phyloP scores from a whole-genome alignment of 2,797 vertebrate species.

The Phataginus tricuspis region DNA sequence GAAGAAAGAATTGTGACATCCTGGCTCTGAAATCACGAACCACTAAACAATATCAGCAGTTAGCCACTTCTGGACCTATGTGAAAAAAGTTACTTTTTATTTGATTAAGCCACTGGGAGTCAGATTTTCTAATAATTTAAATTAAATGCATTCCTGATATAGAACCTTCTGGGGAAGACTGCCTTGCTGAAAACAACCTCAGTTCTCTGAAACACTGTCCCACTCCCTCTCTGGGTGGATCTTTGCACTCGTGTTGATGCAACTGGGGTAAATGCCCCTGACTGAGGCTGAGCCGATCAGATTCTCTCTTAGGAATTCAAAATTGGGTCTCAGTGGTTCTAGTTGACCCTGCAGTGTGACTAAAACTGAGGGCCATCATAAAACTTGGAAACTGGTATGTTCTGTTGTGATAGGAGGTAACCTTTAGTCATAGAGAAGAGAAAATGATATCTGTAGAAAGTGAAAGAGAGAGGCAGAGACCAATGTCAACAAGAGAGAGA shows the following conservation, averaged over 20 bases:
- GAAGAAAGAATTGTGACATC: background rate
- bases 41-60: background rate
- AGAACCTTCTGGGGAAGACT: background rate
- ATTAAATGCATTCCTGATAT: background rate
- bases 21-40: constrained; percentile 20
- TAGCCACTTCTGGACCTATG: background rate
- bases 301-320: background rate
- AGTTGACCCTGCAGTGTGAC: background rate
- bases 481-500: background rate
- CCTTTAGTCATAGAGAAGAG: background rate
- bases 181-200: background rate
- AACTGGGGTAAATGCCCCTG: background rate
- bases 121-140: constrained; percentile 17
- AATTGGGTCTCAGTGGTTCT: constrained; percentile 24
- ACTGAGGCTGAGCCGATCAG: background rate
- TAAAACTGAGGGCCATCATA: background rate
- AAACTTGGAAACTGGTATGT: background rate
- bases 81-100: constrained; percentile 41
- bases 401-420: background rate
- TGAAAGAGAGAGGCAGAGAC: background rate
- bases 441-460: background rate
- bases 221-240: background rate
- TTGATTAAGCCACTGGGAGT: constrained; percentile 45
- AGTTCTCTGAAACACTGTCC: constrained; percentile 16
- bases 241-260: background rate